phyloP scores from a whole-genome alignment of 2,797 vertebrate genomes.

The Astyanax mexicanus region DNA sequence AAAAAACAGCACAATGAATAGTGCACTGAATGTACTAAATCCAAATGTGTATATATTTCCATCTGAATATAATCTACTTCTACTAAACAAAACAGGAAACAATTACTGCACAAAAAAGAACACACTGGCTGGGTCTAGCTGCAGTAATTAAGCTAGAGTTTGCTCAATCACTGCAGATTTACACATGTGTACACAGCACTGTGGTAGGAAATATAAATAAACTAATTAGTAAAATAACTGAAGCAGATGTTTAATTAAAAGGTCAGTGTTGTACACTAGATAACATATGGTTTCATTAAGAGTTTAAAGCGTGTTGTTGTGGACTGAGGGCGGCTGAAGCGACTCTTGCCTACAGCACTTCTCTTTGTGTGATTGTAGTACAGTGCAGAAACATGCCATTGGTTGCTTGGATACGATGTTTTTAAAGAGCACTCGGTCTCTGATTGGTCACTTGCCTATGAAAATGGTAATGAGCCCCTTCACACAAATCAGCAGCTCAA shows the following conservation, averaged over 20 bases:
- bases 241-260: neutral
- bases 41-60: no score
- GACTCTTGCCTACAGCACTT: neutral
- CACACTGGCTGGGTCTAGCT: no score
- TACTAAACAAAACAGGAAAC: no score
- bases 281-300: neutral
- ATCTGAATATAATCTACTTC: no score
- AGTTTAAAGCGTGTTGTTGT: neutral
- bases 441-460: conserved; percentile 24
- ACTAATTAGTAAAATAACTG: neutral
- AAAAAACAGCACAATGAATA: no score
- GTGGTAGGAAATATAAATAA: neutral
- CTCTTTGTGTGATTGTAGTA: neutral
- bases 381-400: conserved; percentile 22
- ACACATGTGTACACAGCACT: neutral
- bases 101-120: no score
- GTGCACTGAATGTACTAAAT: no score
- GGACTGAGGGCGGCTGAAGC: neutral
- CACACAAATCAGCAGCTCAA: conserved; percentile 2
- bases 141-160: no score
- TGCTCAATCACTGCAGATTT: no score
- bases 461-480: conserved; percentile 23
- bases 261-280: neutral
- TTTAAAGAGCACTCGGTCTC: conserved; percentile 14
- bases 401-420: conserved; percentile 26